phyloP scores from a whole-genome alignment of 2,797 vertebrate genomes.

The Acrossocheilus wenchowensis region DNA sequence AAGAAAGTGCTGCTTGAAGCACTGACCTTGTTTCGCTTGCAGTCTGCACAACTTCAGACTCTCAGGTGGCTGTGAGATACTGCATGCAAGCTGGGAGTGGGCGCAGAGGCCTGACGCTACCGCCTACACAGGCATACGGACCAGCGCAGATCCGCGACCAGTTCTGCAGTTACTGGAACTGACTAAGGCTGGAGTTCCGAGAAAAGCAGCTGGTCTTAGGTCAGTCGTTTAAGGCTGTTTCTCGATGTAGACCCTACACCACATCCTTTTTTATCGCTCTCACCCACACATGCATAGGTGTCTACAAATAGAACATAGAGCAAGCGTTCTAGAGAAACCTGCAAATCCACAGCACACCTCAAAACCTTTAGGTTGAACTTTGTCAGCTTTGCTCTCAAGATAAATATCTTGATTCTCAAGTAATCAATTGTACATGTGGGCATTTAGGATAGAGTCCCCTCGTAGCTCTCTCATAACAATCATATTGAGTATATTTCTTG shows the following conservation, averaged over 20 bases:
- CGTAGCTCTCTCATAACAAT: neutral
- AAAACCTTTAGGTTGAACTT: constrained; percentile 68
- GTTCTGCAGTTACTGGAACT: constrained; percentile 17
- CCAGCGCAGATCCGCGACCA: constrained; percentile 8
- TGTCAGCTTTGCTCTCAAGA: constrained; percentile 74
- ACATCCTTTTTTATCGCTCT: constrained; percentile 70
- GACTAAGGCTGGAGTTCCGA: neutral
- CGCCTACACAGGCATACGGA: constrained; percentile 68
- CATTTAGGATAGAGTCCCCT: neutral
- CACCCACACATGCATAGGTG: constrained; percentile 71
- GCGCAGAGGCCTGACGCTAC: constrained; percentile 75
- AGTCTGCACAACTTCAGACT: constrained; percentile 75
- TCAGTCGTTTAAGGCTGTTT: constrained; percentile 16
- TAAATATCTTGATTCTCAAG: constrained; percentile 56
- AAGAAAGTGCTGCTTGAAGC: constrained; percentile 61
- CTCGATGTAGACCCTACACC: constrained; percentile 39
- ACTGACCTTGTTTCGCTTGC: constrained; percentile 76
- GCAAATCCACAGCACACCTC: constrained; percentile 72
- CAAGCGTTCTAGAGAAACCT: constrained; percentile 74
- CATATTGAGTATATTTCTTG: neutral
- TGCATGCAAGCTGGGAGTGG: constrained; percentile 79
- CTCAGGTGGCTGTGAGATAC: constrained; percentile 82
- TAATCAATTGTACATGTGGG: neutral
- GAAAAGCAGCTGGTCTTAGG: constrained; percentile 21
- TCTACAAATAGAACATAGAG: constrained; percentile 78